Conservation (phyloP, 2,888 invertebrate genomes). For the Anthoptus insignis region DNA sequence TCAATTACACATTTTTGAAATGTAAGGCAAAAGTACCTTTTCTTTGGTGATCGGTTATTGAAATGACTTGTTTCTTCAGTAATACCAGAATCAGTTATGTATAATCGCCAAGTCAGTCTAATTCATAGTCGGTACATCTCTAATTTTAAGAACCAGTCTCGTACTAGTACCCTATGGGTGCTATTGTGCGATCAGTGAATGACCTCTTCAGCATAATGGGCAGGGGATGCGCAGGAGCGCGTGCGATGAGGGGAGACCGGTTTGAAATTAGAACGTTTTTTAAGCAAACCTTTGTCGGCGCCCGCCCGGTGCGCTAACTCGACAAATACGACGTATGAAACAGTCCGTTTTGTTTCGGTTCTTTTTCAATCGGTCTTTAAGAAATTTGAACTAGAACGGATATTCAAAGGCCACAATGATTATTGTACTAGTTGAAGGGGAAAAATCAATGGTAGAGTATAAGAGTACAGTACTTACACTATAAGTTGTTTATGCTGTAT, state of each 20-base stretch:
- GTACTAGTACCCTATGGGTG: slow-evolving; percentile 68
- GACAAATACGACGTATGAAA: slow-evolving; percentile 85
- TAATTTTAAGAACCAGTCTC: too few relatives aligned
- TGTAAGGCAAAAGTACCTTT: too few relatives aligned
- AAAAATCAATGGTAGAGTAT: not conserved
- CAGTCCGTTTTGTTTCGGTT: slow-evolving; percentile 82
- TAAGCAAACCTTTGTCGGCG: slow-evolving; percentile 79
- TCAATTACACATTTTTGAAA: too few relatives aligned
- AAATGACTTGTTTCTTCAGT: too few relatives aligned
- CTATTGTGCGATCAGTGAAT: slow-evolving; percentile 86
- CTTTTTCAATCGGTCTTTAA: slow-evolving; percentile 69
- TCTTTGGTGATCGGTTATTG: too few relatives aligned
- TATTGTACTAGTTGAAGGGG: not conserved
- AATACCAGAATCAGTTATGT: too few relatives aligned
- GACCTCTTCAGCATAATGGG: slow-evolving; percentile 85
- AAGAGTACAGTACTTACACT: too few relatives aligned
- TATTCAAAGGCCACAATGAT: slow-evolving; percentile 15
- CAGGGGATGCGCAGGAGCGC: slow-evolving; percentile 84
- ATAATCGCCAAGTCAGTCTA: too few relatives aligned
- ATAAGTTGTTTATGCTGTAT: too few relatives aligned
- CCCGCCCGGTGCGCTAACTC: slow-evolving; percentile 85
- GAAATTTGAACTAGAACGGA: slow-evolving; percentile 30
- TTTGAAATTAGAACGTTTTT: slow-evolving; percentile 86
- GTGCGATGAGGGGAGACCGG: slow-evolving; percentile 81
- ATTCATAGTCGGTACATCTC: too few relatives aligned